A percentile compares a stretch with the other conserved stretches of the same genome.
These are phyloP conservation scores for Neoitamus cyanurus DNA, from an alignment of 2,888 invertebrate genomes.

Conservation along the genomic window DNA sequence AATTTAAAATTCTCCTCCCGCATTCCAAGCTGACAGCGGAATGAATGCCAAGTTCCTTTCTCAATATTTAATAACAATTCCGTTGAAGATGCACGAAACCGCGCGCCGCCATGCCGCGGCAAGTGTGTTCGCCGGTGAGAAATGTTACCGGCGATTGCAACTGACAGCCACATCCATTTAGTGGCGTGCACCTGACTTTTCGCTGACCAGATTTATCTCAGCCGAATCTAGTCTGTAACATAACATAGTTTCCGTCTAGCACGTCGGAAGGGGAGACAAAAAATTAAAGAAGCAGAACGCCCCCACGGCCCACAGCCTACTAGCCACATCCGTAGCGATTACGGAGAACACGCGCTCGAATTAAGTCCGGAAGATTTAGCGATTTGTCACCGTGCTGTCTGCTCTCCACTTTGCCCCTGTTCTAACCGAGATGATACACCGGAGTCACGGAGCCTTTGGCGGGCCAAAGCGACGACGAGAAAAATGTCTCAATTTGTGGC, in stretches of 20 bases:
- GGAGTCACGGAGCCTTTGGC: not conserved
- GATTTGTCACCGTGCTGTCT: conserved; percentile 10
- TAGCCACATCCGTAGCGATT: not conserved
- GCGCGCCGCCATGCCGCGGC: too few relatives aligned
- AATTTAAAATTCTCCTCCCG: not conserved
- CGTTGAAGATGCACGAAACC: not conserved
- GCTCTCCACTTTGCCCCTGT: not conserved
- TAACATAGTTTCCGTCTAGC: not conserved
- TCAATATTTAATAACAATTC: not conserved
- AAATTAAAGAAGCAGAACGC: not conserved
- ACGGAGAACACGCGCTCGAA: not conserved
- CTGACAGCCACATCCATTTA: not conserved
- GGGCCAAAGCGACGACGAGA: not conserved
- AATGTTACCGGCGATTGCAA: not conserved
- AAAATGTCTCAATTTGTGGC: conserved; percentile 33
- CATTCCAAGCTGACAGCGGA: not conserved
- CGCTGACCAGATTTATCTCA: not conserved
- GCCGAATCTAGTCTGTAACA: not conserved
- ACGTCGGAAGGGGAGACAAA: not conserved
- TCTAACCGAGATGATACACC: not conserved
- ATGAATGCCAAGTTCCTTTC: not conserved
- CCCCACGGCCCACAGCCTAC: not conserved
- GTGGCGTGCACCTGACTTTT: not conserved
- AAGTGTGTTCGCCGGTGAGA: not conserved
- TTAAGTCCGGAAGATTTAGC: conserved; percentile 18